These are phyloP conservation scores for Limulus polyphemus DNA, from an alignment of 2,888 invertebrate genomes.

Conservation along the genomic window DNA sequence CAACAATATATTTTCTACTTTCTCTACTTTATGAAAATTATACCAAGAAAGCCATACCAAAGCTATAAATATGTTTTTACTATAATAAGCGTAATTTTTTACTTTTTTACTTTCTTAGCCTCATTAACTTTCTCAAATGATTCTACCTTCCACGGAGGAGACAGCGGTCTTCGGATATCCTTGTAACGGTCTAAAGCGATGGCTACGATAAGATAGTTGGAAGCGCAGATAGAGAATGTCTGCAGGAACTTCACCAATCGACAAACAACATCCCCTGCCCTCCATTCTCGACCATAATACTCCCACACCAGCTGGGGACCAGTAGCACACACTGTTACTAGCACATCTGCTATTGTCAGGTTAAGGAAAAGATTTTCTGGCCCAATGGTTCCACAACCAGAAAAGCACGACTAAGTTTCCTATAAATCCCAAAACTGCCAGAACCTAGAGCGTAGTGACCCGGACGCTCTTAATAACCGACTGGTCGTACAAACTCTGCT, in stretches of 20 bases:
- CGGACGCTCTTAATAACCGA: neutral
- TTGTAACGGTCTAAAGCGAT: conserved; percentile 36
- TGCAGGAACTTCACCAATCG: conserved; percentile 34
- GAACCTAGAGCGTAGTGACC: neutral
- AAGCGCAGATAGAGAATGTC: conserved; percentile 34
- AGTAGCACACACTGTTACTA: conserved; percentile 32
- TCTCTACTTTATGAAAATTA: no score
- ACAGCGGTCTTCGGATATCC: conserved; percentile 35
- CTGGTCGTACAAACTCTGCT: neutral
- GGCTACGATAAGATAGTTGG: conserved; percentile 35
- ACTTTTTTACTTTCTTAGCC: no score
- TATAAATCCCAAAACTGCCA: conserved; percentile 10
- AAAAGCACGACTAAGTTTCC: conserved; percentile 32
- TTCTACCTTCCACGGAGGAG: conserved; percentile 31
- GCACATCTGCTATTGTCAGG: conserved; percentile 33
- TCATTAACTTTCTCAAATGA: no score
- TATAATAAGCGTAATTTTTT: no score
- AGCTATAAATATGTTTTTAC: no score
- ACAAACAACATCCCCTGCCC: conserved; percentile 33
- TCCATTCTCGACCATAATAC: conserved; percentile 31
- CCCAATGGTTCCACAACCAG: conserved; percentile 33
- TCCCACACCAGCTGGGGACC: conserved; percentile 34
- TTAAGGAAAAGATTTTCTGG: conserved; percentile 33
- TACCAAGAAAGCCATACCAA: no score
- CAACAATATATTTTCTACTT: no score